Evolutionary conservation across 2,113 vertebrate species (phyloP), one percentile per base, ranked within the genome.

Genomic region (Saguinus midas): DNA sequence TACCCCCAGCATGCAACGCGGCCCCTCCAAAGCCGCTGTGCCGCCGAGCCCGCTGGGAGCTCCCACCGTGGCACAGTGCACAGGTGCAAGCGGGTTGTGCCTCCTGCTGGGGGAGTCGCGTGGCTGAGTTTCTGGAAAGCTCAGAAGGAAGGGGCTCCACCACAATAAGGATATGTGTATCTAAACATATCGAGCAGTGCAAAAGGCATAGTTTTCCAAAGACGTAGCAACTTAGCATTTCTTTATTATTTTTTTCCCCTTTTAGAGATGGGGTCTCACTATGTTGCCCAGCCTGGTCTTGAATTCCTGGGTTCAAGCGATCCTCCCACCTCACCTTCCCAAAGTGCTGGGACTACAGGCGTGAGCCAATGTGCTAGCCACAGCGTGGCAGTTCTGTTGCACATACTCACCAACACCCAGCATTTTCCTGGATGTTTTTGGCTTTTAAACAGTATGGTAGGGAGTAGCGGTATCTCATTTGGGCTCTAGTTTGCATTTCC

Each of bases 41-140:
- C 4, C 43, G 29, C 43, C 4, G 43, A 66, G 61, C 29, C 61
- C 3, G 83, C 83, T 86, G 61, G 20, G 12, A n/a, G 32, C 5
- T 68, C 12, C 2, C 2, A n/a, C 61, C 82, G 2, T 29, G 4
- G 29, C 58, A 21, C 10, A 0, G 70, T 1, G 32, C 32, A 3
- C 43, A 35, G 11, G 29, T 23, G 8, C 32, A 17, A 23, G 58
- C 5, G 3, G 11, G 7, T 23, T 23, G 17, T 48, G 29, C 43
- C 13, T 48, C 10, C 29, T 1, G 11, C 8, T 1, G 6, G 8
- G 7, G 20, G 1, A 10, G 32, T 3, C 5, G 61, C 0, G 43
- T 8, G 29, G 2, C 43, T 48, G 61, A 0, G 2, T 45, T 70
- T 68, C 61, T 1, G 4, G 32, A 37, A 86, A 35, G 48, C 32